phyloP scores from a whole-genome alignment of 2,113 vertebrate genomes.

The Sinocyclocheilus rhinocerous region DNA sequence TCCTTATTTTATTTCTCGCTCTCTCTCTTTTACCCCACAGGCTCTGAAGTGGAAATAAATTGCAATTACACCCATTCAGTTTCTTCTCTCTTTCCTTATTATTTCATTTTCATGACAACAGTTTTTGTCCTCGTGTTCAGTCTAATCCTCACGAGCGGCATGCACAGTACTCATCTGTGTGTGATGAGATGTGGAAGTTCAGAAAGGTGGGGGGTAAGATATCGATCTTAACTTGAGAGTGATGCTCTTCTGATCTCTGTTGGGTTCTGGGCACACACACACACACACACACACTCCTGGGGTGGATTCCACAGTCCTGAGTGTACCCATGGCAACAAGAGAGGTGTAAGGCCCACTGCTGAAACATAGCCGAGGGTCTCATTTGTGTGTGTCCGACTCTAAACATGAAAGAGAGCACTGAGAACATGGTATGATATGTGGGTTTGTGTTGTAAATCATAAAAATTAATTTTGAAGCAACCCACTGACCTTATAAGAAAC shows the following conservation, averaged over 20 bases:
- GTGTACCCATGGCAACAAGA: constrained; percentile 58
- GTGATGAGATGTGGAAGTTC: constrained; percentile 21
- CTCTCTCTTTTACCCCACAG: constrained; percentile 60
- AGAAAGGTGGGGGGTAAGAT: constrained; percentile 67
- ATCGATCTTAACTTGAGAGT: constrained; percentile 91
- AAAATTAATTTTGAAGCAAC: not conserved
- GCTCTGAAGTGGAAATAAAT: constrained; percentile 85
- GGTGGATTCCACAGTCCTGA: constrained; percentile 50
- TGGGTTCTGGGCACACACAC: constrained; percentile 71
- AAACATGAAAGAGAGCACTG: constrained; percentile 12
- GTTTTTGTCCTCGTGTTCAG: not conserved
- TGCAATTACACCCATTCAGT: constrained; percentile 83
- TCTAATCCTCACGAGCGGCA: constrained; percentile 28
- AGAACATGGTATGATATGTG: not conserved
- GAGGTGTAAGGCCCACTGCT: constrained; percentile 16
- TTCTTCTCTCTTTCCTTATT: constrained; percentile 76
- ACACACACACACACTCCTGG: constrained; percentile 30
- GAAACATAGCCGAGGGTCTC: constrained; percentile 37
- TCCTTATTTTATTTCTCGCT: constrained; percentile 30
- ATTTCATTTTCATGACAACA: constrained; percentile 58
- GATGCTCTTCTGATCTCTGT: constrained; percentile 86
- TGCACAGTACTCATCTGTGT: constrained; percentile 41
- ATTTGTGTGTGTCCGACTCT: constrained; percentile 22
- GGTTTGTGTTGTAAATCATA: constrained; percentile 1
- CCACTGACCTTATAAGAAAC: constrained; percentile 8